Conservation (phyloP, 2,113 vertebrate genomes). For the Cinclus mexicanus region DNA sequence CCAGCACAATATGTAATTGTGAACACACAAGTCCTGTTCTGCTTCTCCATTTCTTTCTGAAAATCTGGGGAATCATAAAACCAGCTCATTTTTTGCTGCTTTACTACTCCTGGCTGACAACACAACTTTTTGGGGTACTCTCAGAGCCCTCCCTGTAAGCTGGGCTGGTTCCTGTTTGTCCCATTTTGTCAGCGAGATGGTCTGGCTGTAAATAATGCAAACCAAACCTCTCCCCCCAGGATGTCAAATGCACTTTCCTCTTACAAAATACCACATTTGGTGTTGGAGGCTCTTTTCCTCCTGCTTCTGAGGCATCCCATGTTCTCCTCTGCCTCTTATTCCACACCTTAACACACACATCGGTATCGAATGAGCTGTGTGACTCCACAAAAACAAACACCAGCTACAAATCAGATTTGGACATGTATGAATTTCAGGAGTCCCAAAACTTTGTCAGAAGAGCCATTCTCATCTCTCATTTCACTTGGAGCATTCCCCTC, state of each 20-base stretch:
- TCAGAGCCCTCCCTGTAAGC: neutral
- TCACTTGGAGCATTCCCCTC: rapidly evolving
- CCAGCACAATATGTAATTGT: neutral
- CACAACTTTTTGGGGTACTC: neutral
- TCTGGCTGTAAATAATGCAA: neutral
- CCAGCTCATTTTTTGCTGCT: neutral
- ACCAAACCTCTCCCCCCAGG: neutral
- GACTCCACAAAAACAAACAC: neutral
- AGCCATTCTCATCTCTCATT: neutral
- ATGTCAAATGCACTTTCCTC: neutral
- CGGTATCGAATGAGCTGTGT: neutral
- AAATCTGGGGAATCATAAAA: neutral
- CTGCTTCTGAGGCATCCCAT: neutral
- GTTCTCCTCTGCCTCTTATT: neutral
- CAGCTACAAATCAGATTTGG: neutral
- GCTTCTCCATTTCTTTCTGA: neutral
- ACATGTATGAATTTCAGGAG: neutral
- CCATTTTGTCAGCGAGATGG: neutral
- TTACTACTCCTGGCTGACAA: neutral
- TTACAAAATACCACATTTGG: neutral
- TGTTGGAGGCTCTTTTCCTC: neutral
- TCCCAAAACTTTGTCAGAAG: neutral
- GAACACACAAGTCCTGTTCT: neutral
- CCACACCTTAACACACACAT: neutral
- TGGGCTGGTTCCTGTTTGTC: neutral